Conservation (phyloP, 2,797 vertebrate species). For the Psittacula derbiana region DNA sequence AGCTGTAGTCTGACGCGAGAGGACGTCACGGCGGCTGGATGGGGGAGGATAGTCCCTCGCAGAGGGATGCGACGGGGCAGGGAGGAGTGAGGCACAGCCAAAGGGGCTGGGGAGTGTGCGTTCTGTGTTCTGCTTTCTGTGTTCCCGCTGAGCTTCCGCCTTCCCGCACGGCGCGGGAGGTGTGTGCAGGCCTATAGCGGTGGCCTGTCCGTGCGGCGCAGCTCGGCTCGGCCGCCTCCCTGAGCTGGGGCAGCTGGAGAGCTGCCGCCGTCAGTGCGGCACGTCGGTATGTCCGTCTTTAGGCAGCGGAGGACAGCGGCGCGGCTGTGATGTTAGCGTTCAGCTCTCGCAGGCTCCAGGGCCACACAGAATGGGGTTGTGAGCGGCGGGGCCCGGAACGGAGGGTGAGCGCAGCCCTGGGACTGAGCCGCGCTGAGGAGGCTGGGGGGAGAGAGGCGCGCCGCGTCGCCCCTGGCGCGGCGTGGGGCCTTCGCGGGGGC, state of each 20-base stretch:
- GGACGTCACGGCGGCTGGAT: not conserved
- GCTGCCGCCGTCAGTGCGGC: not conserved
- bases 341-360: not conserved
- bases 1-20: accelerated
- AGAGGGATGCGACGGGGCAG: not conserved
- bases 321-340: not conserved
- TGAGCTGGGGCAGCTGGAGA: not conserved
- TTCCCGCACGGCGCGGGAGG: not conserved
- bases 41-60: not conserved
- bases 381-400: not conserved
- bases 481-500: not conserved
- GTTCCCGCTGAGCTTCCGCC: not conserved
- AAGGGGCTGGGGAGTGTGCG: not conserved
- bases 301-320: not conserved
- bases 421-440: not conserved
- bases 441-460: no score
- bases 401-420: not conserved
- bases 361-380: not conserved
- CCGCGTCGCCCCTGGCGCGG: no score
- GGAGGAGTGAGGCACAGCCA: not conserved
- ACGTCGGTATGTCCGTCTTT: not conserved
- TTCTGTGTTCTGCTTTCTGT: not conserved
- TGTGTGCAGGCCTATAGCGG: not conserved
- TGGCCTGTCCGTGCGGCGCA: not conserved
- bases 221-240: no score